These are phyloP conservation scores for Crotalus tigris DNA, from an alignment of 2,113 vertebrate species.

Conservation along the genomic window DNA sequence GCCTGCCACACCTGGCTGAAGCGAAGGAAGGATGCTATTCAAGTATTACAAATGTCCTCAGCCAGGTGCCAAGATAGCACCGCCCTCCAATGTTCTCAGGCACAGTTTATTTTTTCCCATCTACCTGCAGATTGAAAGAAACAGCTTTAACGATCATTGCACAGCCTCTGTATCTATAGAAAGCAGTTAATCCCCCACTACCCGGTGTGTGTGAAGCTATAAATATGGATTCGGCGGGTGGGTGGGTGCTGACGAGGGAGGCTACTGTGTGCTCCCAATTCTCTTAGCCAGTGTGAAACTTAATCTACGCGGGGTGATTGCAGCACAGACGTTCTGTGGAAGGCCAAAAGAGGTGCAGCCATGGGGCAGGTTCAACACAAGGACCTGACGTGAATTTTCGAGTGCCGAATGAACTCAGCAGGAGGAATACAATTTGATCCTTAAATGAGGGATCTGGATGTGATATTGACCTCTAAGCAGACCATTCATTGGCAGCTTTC, in stretches of 20 bases:
- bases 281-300: slow-evolving; percentile 10
- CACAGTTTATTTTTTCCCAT: slow-evolving; percentile 64
- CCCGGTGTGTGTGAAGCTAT: slow-evolving; percentile 12
- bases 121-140: slow-evolving; percentile 65
- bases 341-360: background rate
- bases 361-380: background rate
- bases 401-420: too few relatives aligned
- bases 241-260: background rate
- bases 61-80: slow-evolving; percentile 40
- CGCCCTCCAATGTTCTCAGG: slow-evolving; percentile 54
- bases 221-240: slow-evolving; percentile 30
- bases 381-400: background rate
- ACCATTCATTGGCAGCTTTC: background rate
- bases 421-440: background rate
- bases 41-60: slow-evolving; percentile 15
- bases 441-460: background rate
- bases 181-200: background rate
- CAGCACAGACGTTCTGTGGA: fast-evolving
- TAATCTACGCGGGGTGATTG: fast-evolving
- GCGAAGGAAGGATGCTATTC: slow-evolving; percentile 22
- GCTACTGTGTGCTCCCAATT: slow-evolving; percentile 5
- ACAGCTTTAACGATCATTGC: slow-evolving; percentile 65
- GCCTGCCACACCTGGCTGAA: background rate
- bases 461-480: background rate
- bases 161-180: slow-evolving; percentile 61